These are phyloP conservation scores for Chrysodeixis includens DNA, from an alignment of 2,888 invertebrate genomes.

Conservation along the genomic window DNA sequence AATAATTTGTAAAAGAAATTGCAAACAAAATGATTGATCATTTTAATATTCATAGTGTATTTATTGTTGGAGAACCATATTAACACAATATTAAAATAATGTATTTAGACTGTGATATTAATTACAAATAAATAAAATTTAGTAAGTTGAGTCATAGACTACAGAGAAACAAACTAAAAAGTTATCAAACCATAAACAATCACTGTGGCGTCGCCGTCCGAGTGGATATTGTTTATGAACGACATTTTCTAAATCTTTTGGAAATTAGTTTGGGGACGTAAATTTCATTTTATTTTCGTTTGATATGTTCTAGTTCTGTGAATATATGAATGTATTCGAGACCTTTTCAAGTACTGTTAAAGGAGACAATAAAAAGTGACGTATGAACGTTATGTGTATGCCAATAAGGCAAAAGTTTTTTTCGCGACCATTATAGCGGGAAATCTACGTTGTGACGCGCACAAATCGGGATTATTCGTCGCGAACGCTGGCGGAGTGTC, in stretches of 20 bases:
- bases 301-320: constrained; percentile 48
- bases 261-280: constrained; percentile 72
- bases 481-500: constrained; percentile 74
- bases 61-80: too few species aligned
- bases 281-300: constrained; percentile 63
- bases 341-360: constrained; percentile 24
- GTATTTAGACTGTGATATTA: too few species aligned
- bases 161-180: constrained; percentile 17
- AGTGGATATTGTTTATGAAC: constrained; percentile 85
- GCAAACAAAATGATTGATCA: too few species aligned
- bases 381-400: constrained; percentile 61
- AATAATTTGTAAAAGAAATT: too few species aligned
- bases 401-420: constrained; percentile 66
- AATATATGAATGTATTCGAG: constrained; percentile 20
- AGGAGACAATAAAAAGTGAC: constrained; percentile 37
- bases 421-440: constrained; percentile 83
- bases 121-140: too few species aligned
- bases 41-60: too few species aligned
- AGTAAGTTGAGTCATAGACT: constrained; percentile 10
- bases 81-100: too few species aligned
- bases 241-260: constrained; percentile 79
- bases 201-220: constrained; percentile 79
- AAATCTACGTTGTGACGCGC: constrained; percentile 86
- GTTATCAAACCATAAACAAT: constrained; percentile 66
- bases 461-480: constrained; percentile 78